Base-by-base conservation (phyloP, 2,888 invertebrate genomes). In the Eretmocerus hayati region DNA sequence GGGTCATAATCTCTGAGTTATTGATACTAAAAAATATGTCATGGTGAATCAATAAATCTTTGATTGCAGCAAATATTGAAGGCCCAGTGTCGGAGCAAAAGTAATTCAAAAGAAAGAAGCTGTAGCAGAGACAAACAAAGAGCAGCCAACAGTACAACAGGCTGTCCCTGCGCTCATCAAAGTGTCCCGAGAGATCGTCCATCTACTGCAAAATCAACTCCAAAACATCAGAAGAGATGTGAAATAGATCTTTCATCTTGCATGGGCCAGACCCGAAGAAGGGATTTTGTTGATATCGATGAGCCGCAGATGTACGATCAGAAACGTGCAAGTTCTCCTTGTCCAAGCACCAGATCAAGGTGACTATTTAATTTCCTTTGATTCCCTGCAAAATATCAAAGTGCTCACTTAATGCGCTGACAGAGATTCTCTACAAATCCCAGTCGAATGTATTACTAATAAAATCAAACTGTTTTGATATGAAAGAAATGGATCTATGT, bases 31-130 rank as follows among this genome's bases (percentile, higher is more conserved):
- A n/a, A n/a, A n/a, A n/a, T n/a, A n/a, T n/a, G n/a, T n/a, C n/a
- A n/a, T n/a, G n/a, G n/a, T n/a, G n/a, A n/a, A n/a, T n/a, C n/a
- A n/a, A n/a, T n/a, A n/a, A n/a, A n/a, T n/a, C n/a, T n/a, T n/a
- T n/a, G n/a, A n/a, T n/a, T 26, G 11, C 26, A 26, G 26, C 8
- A 26, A 4, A 26, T 26, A 26, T 26, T 26, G 26, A 26, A 26
- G 11, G 11, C 11, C 11, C 26, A 26, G 11, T 42, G 44, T 6
- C 44, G 36, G 9, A 44, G 31, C 19, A 53, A 50, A 33, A 47
- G 30, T 19, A 21, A 48, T 2, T 30, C 49, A 15, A 41, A 44
- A 15, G 49, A 46, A 20, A 26, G 26, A 26, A 26, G 26, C 11
- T 11, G 26, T 11, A 26, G 26, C 26, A 6, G 26, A 26, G 26